Evolutionary conservation across 2,888 invertebrate genomes (phyloP).

Genomic region (Cheilosia variabilis): DNA sequence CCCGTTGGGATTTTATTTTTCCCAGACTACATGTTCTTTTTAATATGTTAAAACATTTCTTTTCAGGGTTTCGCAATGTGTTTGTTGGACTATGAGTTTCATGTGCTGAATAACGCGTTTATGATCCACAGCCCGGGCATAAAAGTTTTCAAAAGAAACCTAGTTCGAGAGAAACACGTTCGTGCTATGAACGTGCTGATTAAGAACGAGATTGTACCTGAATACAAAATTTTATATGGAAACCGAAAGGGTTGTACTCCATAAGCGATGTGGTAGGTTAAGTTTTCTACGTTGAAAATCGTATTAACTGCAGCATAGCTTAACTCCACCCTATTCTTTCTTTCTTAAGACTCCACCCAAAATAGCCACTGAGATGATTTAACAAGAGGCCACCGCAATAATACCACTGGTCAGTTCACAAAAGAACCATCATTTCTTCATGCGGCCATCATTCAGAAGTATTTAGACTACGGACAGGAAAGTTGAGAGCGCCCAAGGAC

Average conservation of each 20-base stretch:
- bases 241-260: conserved; percentile 86
- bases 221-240: conserved; percentile 91
- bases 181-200: conserved; percentile 86
- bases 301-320: too few relatives aligned
- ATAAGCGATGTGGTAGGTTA: background rate
- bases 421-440: too few relatives aligned
- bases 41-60: background rate
- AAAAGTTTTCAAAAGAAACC: conserved; percentile 90
- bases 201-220: conserved; percentile 89
- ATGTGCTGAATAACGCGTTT: conserved; percentile 94
- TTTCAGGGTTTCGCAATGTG: conserved; percentile 93
- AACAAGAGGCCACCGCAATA: too few relatives aligned
- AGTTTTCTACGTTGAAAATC: background rate
- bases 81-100: conserved; percentile 93
- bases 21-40: background rate
- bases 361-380: too few relatives aligned
- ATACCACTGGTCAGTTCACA: too few relatives aligned
- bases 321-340: too few relatives aligned
- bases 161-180: conserved; percentile 85
- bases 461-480: too few relatives aligned
- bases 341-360: too few relatives aligned
- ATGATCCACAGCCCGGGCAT: conserved; percentile 95
- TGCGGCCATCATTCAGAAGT: too few relatives aligned
- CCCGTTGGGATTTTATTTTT: background rate
- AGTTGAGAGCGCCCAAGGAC: too few relatives aligned